These are phyloP conservation scores for Nomada goodeniana DNA, from an alignment of 2,888 invertebrate species.

Conservation along the genomic window DNA sequence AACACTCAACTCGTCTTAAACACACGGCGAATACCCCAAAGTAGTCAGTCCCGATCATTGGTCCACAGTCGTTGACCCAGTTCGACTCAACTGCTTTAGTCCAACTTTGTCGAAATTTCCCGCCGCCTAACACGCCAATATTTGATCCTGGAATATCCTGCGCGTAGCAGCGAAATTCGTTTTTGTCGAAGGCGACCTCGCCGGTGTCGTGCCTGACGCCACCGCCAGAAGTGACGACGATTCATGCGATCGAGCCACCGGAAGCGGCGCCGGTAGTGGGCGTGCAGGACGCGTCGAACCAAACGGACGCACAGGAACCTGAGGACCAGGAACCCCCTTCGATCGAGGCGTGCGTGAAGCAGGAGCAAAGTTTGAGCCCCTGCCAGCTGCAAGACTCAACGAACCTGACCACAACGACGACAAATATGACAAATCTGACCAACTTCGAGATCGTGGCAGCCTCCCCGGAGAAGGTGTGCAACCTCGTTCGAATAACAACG, in stretches of 20 bases:
- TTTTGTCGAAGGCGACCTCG: conserved; percentile 84
- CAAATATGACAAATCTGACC: conserved; percentile 69
- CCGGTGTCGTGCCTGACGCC: conserved; percentile 88
- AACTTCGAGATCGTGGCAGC: conserved; percentile 79
- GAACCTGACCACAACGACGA: conserved; percentile 54
- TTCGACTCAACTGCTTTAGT: neutral
- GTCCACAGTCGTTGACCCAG: neutral
- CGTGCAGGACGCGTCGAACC: conserved; percentile 93
- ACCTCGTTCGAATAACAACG: conserved; percentile 79
- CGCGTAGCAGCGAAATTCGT: conserved; percentile 77
- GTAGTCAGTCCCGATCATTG: neutral
- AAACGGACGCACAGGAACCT: conserved; percentile 89
- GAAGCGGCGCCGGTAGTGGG: conserved; percentile 86
- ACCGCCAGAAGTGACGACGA: conserved; percentile 86
- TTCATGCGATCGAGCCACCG: conserved; percentile 81
- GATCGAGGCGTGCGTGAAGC: conserved; percentile 75
- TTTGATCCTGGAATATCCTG: conserved; percentile 52
- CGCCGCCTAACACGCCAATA: conserved; percentile 18
- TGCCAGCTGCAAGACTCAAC: conserved; percentile 73
- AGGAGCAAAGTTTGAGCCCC: conserved; percentile 77
- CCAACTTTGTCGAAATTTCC: conserved; percentile 24
- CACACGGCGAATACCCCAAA: neutral
- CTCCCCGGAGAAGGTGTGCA: conserved; percentile 75
- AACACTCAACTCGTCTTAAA: neutral
- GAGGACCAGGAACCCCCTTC: conserved; percentile 67